A percentile compares a stretch with the other conserved stretches of the same genome.
phyloP scores from a whole-genome alignment of 1,140 invertebrate genomes.

The Drosophila tristis region DNA sequence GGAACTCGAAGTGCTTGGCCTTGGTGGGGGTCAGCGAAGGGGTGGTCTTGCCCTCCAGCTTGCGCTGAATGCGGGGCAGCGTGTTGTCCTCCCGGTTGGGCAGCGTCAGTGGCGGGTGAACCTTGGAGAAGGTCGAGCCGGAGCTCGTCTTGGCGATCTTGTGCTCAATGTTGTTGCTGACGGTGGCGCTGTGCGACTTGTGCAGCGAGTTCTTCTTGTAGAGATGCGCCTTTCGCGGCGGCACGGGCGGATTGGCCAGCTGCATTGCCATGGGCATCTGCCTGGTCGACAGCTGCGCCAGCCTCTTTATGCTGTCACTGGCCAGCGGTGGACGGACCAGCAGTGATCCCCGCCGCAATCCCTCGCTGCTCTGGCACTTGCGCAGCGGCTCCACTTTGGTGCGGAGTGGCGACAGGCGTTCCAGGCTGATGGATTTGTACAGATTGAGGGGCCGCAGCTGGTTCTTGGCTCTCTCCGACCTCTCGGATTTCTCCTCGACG shows the following conservation, averaged over 20 bases:
- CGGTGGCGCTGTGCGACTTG: conserved; percentile 70
- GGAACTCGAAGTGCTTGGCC: conserved; percentile 74
- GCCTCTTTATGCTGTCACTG: conserved; percentile 66
- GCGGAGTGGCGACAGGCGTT: conserved; percentile 26
- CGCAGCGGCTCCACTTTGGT: conserved; percentile 41
- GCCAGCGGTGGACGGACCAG: conserved; percentile 63
- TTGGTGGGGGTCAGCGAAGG: conserved; percentile 65
- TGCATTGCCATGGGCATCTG: conserved; percentile 14
- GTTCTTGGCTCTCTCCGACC: not conserved
- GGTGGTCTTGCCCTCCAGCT: conserved; percentile 56
- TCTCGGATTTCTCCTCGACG: conserved; percentile 38
- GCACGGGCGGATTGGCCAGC: conserved; percentile 44
- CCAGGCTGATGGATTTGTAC: conserved; percentile 65
- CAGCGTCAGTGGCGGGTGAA: conserved; percentile 25
- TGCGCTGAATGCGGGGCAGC: conserved; percentile 68
- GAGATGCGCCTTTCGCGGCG: conserved; percentile 59
- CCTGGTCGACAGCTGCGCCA: conserved; percentile 34
- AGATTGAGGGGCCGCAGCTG: conserved; percentile 41
- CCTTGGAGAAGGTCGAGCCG: conserved; percentile 53
- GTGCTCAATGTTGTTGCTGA: conserved; percentile 69
- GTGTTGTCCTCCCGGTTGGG: conserved; percentile 72
- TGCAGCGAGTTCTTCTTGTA: conserved; percentile 70
- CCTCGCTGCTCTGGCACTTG: conserved; percentile 57
- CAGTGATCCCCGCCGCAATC: conserved; percentile 12
- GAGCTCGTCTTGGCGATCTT: conserved; percentile 79